Conservation (phyloP, 2,113 vertebrate genomes). For the Bungarus multicinctus region DNA sequence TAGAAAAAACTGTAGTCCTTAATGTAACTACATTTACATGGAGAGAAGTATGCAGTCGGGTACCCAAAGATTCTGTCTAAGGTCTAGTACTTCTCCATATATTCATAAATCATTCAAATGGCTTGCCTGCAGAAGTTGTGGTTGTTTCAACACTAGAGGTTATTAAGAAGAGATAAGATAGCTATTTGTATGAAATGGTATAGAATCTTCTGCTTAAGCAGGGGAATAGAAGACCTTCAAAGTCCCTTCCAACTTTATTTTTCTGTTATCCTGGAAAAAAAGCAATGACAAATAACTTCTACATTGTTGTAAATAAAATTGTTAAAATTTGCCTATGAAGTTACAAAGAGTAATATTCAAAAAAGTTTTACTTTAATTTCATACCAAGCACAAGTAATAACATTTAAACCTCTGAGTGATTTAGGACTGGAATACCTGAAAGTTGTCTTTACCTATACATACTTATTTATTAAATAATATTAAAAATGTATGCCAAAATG, state of each 20-base stretch:
- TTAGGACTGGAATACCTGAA: background rate
- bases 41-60: background rate
- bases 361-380: background rate
- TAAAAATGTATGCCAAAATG: background rate
- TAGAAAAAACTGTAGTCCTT: background rate
- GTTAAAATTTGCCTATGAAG: background rate
- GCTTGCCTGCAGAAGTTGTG: background rate
- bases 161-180: no score
- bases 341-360: background rate
- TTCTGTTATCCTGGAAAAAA: background rate
- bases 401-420: background rate
- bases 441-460: background rate
- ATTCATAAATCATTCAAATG: background rate
- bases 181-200: no score
- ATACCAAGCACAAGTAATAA: background rate
- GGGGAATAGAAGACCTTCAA: no score
- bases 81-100: background rate
- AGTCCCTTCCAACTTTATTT: no score
- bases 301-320: background rate
- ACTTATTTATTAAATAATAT: background rate
- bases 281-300: background rate
- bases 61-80: background rate
- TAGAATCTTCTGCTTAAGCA: no score
- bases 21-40: background rate
- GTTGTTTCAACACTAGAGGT: background rate